Conservation (phyloP, 1,140 invertebrate species). For the Sarcophaga bullata region DNA sequence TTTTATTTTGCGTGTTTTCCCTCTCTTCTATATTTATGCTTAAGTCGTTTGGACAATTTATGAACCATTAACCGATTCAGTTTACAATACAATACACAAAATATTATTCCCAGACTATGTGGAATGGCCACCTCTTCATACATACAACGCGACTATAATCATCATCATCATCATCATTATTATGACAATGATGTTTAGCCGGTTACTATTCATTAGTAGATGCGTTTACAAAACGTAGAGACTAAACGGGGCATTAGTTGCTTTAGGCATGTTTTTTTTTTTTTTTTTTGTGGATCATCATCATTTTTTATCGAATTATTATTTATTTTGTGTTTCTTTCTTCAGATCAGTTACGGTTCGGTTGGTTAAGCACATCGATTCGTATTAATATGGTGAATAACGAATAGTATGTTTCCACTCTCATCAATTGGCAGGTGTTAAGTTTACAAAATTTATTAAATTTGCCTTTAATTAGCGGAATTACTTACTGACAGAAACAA, state of each 20-base stretch:
- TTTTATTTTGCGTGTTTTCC: neutral
- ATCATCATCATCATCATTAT: neutral
- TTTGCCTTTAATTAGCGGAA: too few species aligned
- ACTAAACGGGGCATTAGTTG: conserved; percentile 32
- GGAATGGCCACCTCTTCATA: neutral
- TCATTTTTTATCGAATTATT: neutral
- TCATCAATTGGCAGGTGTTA: too few species aligned
- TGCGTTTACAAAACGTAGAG: neutral
- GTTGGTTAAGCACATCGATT: too few species aligned
- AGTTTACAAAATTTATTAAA: too few species aligned
- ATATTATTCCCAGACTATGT: neutral
- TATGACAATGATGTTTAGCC: neutral
- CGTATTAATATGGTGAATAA: too few species aligned
- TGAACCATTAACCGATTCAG: neutral
- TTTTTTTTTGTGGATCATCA: conserved; percentile 22
- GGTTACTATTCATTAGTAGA: neutral
- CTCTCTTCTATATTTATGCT: neutral
- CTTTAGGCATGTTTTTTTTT: conserved; percentile 1
- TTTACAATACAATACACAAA: neutral
- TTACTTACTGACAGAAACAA: too few species aligned
- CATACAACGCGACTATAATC: neutral
- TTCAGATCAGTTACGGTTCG: neutral
- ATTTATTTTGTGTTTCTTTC: neutral
- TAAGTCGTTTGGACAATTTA: conserved; percentile 9
- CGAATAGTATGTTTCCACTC: neutral